phyloP scores from a whole-genome alignment of 2,888 invertebrate species.

The Neria commutata region DNA sequence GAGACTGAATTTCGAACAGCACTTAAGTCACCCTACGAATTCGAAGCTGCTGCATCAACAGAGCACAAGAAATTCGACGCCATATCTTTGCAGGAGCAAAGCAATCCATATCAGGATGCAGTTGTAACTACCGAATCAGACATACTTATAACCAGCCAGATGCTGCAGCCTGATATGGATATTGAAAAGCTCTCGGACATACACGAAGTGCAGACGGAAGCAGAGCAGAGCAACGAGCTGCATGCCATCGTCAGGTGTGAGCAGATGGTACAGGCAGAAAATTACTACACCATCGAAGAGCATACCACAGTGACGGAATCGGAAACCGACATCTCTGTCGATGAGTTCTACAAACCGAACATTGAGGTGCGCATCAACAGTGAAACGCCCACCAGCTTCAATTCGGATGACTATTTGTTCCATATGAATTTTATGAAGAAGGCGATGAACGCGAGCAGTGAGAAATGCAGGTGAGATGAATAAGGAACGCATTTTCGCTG shows the following conservation, averaged over 20 bases:
- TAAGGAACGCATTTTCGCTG: not conserved
- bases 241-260: not conserved
- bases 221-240: not conserved
- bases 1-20: too few species aligned
- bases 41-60: too few species aligned
- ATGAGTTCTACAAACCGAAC: not conserved
- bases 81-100: too few species aligned
- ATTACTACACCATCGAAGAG: not conserved
- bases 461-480: not conserved
- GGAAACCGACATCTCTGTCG: too few species aligned
- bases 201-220: not conserved
- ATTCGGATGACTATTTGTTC: slow-evolving; percentile 45
- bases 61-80: too few species aligned
- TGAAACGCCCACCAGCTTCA: slow-evolving; percentile 45
- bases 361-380: slow-evolving; percentile 36
- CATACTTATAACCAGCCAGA: not conserved
- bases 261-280: not conserved
- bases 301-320: not conserved
- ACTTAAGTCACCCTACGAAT: too few species aligned
- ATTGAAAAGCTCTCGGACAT: not conserved
- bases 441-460: too few species aligned
- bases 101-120: too few species aligned
- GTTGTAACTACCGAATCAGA: slow-evolving; percentile 11
- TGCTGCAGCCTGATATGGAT: not conserved
- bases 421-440: slow-evolving; percentile 42